Evolutionary conservation across 2,888 invertebrate genomes (phyloP).

Genomic region (Drosophila colorata): DNA sequence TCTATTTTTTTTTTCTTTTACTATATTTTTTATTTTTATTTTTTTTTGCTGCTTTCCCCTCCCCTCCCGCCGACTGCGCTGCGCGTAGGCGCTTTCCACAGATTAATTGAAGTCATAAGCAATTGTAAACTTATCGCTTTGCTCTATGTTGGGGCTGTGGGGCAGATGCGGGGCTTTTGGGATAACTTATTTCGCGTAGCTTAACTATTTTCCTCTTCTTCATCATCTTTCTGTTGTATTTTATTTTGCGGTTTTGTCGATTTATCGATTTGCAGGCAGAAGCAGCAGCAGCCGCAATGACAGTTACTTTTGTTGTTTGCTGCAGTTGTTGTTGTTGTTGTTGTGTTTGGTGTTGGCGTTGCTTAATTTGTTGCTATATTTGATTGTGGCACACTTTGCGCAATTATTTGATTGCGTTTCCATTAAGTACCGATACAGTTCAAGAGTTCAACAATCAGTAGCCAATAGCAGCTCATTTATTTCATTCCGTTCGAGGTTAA

Average conservation of each 20-base stretch:
- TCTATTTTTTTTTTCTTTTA: conserved; percentile 9
- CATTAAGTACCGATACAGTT: conserved; percentile 78
- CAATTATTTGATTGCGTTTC: conserved; percentile 82
- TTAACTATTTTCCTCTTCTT: conserved; percentile 14
- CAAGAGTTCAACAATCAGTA: conserved; percentile 79
- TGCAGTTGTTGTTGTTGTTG: conserved; percentile 36
- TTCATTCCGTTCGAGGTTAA: conserved; percentile 59
- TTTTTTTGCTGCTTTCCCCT: conserved; percentile 8
- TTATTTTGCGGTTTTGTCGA: conserved; percentile 54
- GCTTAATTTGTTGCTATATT: conserved; percentile 78
- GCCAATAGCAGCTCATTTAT: conserved; percentile 61
- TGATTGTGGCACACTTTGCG: conserved; percentile 82
- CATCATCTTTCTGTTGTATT: conserved; percentile 1
- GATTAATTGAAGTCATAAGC: conserved; percentile 82
- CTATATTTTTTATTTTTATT: conserved; percentile 16
- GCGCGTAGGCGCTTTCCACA: conserved; percentile 82
- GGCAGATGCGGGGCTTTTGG: conserved; percentile 4
- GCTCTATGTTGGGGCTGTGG: conserved; percentile 22
- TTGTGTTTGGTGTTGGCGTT: conserved; percentile 64
- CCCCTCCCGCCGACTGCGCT: background rate
- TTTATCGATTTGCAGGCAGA: conserved; percentile 75
- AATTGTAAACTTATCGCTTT: conserved; percentile 81
- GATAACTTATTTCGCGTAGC: conserved; percentile 60
- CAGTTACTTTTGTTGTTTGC: conserved; percentile 46
- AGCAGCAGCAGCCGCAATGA: conserved; percentile 52